Evolutionary conservation across 2,113 vertebrate species (phyloP).

Genomic region (Tenebrosternarchus preto): DNA sequence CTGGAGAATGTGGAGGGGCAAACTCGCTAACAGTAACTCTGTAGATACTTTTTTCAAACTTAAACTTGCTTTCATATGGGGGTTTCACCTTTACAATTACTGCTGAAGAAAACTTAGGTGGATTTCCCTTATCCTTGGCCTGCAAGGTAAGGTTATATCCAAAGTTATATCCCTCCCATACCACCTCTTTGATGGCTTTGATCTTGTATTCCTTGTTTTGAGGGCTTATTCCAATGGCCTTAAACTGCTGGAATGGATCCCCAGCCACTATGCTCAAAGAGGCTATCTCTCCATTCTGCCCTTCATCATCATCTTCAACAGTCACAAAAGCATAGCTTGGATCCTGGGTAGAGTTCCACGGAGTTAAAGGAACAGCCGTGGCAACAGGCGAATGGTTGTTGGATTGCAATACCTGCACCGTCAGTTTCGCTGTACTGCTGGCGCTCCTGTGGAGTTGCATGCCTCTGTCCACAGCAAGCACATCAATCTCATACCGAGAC

Average conservation of each 20-base stretch:
- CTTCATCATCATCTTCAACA: conserved; percentile 78
- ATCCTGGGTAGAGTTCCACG: conserved; percentile 72
- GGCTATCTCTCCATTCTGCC: conserved; percentile 79
- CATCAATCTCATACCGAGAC: conserved; percentile 78
- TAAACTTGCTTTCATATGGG: conserved; percentile 71
- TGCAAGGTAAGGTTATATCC: conserved; percentile 85
- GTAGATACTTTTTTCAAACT: conserved; percentile 80
- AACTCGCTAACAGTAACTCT: conserved; percentile 80
- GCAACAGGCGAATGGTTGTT: conserved; percentile 76
- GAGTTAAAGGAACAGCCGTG: conserved; percentile 69
- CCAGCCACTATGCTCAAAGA: conserved; percentile 82
- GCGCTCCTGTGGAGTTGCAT: conserved; percentile 82
- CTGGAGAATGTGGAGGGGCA: conserved; percentile 76
- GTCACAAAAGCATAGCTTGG: conserved; percentile 75
- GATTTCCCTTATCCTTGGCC: conserved; percentile 82
- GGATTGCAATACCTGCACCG: conserved; percentile 76
- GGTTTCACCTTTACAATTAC: conserved; percentile 75
- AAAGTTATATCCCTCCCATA: conserved; percentile 78
- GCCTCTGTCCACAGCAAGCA: conserved; percentile 82
- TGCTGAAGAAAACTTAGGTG: conserved; percentile 79
- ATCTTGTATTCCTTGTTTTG: conserved; percentile 81
- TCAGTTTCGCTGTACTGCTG: conserved; percentile 82
- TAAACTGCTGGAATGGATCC: conserved; percentile 78
- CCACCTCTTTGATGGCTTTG: conserved; percentile 68
- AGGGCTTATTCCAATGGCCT: conserved; percentile 72